phyloP scores from a whole-genome alignment of 2,888 invertebrate genomes.

The Drosophila putrida region DNA sequence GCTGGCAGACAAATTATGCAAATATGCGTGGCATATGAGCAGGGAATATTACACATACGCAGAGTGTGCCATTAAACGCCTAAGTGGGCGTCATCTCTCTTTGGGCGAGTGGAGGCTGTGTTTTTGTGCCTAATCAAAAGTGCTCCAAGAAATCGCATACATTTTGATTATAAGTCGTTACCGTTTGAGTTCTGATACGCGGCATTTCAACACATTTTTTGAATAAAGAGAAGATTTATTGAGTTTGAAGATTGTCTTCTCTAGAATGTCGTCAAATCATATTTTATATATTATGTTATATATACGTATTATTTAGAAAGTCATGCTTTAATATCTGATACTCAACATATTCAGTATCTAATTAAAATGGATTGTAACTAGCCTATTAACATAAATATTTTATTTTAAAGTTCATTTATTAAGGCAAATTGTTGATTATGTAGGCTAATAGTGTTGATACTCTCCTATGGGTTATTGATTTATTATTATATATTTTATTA shows the following conservation, averaged over 20 bases:
- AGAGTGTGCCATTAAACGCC: conserved; percentile 71
- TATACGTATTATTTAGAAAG: no score
- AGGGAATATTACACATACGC: conserved; percentile 75
- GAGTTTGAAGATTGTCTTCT: not conserved
- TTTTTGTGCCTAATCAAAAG: conserved; percentile 68
- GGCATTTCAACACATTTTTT: conserved; percentile 33
- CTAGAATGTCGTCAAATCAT: not conserved
- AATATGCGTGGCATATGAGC: conserved; percentile 72
- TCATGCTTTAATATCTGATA: no score
- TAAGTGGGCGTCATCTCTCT: conserved; percentile 24
- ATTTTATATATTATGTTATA: not conserved
- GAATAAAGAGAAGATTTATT: not conserved
- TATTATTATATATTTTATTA: no score
- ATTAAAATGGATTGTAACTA: no score
- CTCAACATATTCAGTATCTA: no score
- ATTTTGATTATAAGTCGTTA: conserved; percentile 51
- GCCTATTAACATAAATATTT: no score
- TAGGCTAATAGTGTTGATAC: no score
- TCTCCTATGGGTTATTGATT: no score
- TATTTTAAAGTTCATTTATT: no score
- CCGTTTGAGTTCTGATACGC: conserved; percentile 26
- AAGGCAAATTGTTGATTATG: no score
- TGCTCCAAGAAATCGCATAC: conserved; percentile 47
- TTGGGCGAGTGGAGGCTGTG: conserved; percentile 11
- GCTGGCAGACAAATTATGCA: conserved; percentile 72